phyloP scores from a whole-genome alignment of 1,140 invertebrate species.

The Nixonia krombeini region DNA sequence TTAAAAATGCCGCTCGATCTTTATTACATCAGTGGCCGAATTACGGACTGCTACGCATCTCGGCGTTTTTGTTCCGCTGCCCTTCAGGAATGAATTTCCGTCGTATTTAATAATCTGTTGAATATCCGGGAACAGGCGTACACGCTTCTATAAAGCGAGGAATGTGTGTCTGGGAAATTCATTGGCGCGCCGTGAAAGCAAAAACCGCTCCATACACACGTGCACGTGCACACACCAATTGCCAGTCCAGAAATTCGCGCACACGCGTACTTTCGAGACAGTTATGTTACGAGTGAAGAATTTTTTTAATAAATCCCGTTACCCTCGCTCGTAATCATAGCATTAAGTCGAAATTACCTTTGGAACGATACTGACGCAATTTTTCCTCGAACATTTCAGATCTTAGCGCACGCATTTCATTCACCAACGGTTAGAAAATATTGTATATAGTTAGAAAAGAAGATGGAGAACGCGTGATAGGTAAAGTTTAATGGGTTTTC shows the following conservation, averaged over 20 bases:
- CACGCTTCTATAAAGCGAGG: slow-evolving; percentile 23
- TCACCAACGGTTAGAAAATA: too few species aligned
- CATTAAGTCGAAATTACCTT: too few species aligned
- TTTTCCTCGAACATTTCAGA: too few species aligned
- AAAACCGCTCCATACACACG: slow-evolving; percentile 27
- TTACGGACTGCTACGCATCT: background rate
- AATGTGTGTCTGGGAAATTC: slow-evolving; percentile 33
- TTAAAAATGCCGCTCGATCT: background rate
- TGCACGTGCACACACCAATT: slow-evolving; percentile 14
- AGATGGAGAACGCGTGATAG: too few species aligned
- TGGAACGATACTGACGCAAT: too few species aligned
- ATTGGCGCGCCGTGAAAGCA: slow-evolving; percentile 25
- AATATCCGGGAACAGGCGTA: slow-evolving; percentile 10
- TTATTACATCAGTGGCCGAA: background rate
- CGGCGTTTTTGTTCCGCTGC: too few species aligned
- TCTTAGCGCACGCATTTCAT: too few species aligned
- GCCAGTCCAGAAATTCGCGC: slow-evolving; percentile 10
- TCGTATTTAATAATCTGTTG: slow-evolving; percentile 33
- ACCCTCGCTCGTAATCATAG: too few species aligned
- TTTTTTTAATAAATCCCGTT: slow-evolving; percentile 37
- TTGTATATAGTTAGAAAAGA: too few species aligned
- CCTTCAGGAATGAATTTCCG: slow-evolving; percentile 9
- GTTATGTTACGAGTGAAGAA: slow-evolving; percentile 24
- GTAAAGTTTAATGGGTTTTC: too few species aligned
- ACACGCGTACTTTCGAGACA: slow-evolving; percentile 24